These are phyloP conservation scores for Papilio elwesi DNA, from an alignment of 2,888 invertebrate genomes.

Conservation along the genomic window DNA sequence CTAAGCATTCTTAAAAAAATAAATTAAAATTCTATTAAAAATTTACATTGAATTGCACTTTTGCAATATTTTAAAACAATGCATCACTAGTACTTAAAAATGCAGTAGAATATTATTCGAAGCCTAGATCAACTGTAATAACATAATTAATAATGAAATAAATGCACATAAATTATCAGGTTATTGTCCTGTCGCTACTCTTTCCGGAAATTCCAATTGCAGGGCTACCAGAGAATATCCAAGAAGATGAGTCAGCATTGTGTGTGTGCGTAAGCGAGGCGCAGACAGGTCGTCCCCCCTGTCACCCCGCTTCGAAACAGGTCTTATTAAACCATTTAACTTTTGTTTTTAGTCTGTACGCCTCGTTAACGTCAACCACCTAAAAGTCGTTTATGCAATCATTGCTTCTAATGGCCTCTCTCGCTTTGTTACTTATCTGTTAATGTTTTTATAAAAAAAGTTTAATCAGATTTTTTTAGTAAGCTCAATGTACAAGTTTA, in stretches of 20 bases:
- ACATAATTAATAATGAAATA: constrained; percentile 18
- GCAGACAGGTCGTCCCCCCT: constrained; percentile 42
- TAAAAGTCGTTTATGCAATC: constrained; percentile 39
- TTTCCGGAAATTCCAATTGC: constrained; percentile 40
- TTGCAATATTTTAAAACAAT: too few species aligned
- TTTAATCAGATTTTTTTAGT: constrained; percentile 6
- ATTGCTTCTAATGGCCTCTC: constrained; percentile 18
- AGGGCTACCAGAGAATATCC: constrained; percentile 33
- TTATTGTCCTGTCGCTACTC: constrained; percentile 26
- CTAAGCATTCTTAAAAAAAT: too few species aligned
- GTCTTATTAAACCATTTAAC: constrained; percentile 57
- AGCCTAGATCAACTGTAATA: not conserved
- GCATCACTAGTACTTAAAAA: too few species aligned
- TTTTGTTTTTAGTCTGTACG: constrained; percentile 62
- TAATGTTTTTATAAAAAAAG: not conserved
- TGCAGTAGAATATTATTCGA: not conserved
- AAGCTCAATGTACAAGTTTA: not conserved
- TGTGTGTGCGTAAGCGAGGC: constrained; percentile 38
- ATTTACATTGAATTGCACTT: too few species aligned
- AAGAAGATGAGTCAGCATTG: constrained; percentile 40
- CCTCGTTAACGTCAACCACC: constrained; percentile 44
- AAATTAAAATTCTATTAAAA: too few species aligned
- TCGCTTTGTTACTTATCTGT: not conserved
- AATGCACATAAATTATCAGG: constrained; percentile 28
- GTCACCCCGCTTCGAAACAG: constrained; percentile 55